Evolutionary conservation across 2,113 vertebrate genomes (phyloP).

Genomic region (Athene cunicularia): DNA sequence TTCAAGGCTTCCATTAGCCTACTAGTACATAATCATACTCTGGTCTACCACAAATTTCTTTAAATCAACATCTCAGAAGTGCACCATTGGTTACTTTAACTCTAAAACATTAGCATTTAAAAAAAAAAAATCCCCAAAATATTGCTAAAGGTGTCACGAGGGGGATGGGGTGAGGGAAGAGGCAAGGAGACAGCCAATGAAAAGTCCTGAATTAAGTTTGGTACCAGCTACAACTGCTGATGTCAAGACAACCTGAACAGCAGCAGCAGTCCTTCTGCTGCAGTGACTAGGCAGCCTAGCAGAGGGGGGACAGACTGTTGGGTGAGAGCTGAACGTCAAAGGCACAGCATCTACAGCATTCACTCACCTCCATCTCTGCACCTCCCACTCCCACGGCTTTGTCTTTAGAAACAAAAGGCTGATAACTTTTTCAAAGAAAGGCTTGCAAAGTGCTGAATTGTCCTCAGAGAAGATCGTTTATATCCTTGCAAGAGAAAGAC

Average conservation of each 20-base stretch:
- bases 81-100: fast-evolving
- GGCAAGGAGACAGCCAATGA: not conserved
- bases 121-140: not conserved
- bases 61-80: not conserved
- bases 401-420: not conserved
- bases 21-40: not conserved
- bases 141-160: not conserved
- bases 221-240: not conserved
- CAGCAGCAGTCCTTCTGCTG: not conserved
- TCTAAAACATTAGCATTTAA: not conserved
- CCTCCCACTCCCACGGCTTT: not conserved
- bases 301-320: not conserved
- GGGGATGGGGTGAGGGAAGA: fast-evolving
- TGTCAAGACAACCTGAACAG: not conserved
- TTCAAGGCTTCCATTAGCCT: not conserved
- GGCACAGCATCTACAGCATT: not conserved
- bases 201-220: not conserved
- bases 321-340: not conserved
- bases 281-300: not conserved
- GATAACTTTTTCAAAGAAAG: not conserved
- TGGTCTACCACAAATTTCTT: not conserved
- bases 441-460: not conserved
- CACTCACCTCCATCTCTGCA: fast-evolving
- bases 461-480: not conserved
- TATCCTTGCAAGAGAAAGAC: not conserved